A percentile compares a stretch with the other conserved stretches of the same genome.
phyloP scores from a whole-genome alignment of 2,888 invertebrate genomes.

The Cenopis cana region DNA sequence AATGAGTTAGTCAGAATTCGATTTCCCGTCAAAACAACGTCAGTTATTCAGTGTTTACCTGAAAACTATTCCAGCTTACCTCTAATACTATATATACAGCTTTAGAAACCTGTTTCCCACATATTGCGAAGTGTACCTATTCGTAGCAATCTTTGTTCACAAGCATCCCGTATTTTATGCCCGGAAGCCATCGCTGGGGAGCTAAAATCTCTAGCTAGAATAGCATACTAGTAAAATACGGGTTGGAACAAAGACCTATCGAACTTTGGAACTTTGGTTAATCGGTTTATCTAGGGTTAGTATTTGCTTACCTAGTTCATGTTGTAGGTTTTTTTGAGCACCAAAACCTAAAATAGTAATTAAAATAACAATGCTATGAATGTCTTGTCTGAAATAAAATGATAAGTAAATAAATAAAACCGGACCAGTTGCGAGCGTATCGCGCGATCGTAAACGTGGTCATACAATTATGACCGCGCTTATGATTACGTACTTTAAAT shows the following conservation, averaged over 20 bases:
- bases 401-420: too few relatives aligned
- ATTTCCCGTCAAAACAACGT: not conserved
- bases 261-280: not conserved
- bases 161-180: slow-evolving; percentile 1
- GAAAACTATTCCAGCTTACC: not conserved
- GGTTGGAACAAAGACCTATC: not conserved
- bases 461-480: too few relatives aligned
- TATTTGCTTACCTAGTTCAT: too few relatives aligned
- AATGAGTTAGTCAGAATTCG: too few relatives aligned
- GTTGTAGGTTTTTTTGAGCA: too few relatives aligned
- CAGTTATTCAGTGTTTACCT: not conserved
- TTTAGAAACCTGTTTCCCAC: not conserved
- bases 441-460: too few relatives aligned
- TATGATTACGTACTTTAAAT: too few relatives aligned
- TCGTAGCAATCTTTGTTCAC: slow-evolving; percentile 1
- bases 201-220: not conserved
- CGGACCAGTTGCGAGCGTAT: too few relatives aligned
- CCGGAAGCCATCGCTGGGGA: not conserved
- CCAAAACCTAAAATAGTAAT: too few relatives aligned
- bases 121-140: slow-evolving; percentile 1
- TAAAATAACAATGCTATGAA: too few relatives aligned
- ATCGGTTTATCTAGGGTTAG: too few relatives aligned
- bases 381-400: too few relatives aligned
- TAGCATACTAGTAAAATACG: slow-evolving; percentile 1
- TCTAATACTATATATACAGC: not conserved